phyloP scores from a whole-genome alignment of 1,140 invertebrate species.

The Limonius californicus region DNA sequence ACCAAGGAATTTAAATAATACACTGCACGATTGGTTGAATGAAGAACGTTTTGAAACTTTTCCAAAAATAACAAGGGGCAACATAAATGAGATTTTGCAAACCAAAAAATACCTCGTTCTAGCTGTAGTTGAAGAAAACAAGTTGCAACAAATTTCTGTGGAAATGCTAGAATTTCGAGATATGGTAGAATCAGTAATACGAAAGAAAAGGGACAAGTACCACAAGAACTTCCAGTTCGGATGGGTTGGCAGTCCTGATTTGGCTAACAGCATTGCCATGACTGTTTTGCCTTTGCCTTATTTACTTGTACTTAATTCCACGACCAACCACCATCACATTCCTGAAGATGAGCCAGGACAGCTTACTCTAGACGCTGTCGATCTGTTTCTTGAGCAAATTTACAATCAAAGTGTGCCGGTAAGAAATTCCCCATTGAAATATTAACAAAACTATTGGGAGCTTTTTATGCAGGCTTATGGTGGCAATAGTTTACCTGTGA shows the following conservation, averaged over 20 bases:
- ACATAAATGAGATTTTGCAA: constrained; percentile 76
- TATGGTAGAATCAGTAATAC: constrained; percentile 80
- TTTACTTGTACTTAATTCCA: constrained; percentile 85
- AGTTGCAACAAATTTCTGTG: constrained; percentile 71
- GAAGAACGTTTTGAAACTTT: constrained; percentile 87
- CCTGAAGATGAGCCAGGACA: constrained; percentile 78
- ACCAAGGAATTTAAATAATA: constrained; percentile 53
- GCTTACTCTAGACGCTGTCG: constrained; percentile 74
- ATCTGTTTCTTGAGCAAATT: constrained; percentile 72
- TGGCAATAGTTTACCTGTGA: constrained; percentile 69
- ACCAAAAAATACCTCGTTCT: constrained; percentile 85
- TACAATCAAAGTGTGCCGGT: constrained; percentile 69
- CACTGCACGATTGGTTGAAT: constrained; percentile 82
- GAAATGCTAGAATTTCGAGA: constrained; percentile 81
- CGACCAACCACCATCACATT: constrained; percentile 85
- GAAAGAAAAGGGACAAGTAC: constrained; percentile 70
- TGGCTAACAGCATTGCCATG: constrained; percentile 91
- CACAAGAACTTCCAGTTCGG: constrained; percentile 88
- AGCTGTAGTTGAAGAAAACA: constrained; percentile 84
- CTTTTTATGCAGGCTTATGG: constrained; percentile 65
- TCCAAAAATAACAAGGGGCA: constrained; percentile 78
- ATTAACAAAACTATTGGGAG: too few relatives aligned
- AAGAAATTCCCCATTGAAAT: too few relatives aligned
- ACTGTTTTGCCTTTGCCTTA: constrained; percentile 76
- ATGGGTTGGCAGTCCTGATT: constrained; percentile 79